Base-by-base conservation (phyloP, 2,888 invertebrate species). In the Incurvaria masculella region DNA sequence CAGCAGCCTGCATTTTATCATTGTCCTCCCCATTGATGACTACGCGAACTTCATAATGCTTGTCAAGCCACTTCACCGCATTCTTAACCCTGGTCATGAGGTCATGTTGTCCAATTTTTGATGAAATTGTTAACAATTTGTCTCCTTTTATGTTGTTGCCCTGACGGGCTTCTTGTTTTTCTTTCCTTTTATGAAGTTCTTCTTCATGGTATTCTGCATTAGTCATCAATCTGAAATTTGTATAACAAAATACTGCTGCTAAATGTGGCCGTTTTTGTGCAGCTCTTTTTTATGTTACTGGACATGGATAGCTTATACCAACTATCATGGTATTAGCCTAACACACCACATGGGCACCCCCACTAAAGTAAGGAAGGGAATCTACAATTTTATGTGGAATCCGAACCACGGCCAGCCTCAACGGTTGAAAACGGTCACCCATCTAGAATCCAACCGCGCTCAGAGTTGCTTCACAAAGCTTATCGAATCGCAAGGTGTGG, bases 61-160 rank as follows among this genome's bases (percentile, higher is more conserved):
- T 88, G n/a, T 69, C 68, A 6, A 88, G 57, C 74, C 88, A 83
- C 66, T 87, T 88, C 1, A 68, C 52, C 55, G 88, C 83, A 61
- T 86, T 86, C 51, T 83, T 86, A 0, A 85, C 64, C 51, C 82
- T 76, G 6, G 83, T 82, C 60, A 80, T 69, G 41, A 89, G 73
- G 67, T 89, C 89, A 66, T 88, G 81, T 41, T 84, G 80, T 5
- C 79, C 80, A 51, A 88, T 88, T 53, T 79, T 81, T 3, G 81
- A 68, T 17, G 82, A 81, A 18, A 89, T 64, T 23, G 84, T 81
- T 8, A 87, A 58, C 1, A 86, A 63, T 61, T 89, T 89, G 57
- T 84, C 84, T 0, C 84, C 81, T 64, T 84, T 88, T 16, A 79
- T 62, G 2, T 60, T 48, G 54, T 56, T 63, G 49, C 63, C 67